Conservation (phyloP, 1,140 invertebrate genomes). For the Diachasma alloeum region DNA sequence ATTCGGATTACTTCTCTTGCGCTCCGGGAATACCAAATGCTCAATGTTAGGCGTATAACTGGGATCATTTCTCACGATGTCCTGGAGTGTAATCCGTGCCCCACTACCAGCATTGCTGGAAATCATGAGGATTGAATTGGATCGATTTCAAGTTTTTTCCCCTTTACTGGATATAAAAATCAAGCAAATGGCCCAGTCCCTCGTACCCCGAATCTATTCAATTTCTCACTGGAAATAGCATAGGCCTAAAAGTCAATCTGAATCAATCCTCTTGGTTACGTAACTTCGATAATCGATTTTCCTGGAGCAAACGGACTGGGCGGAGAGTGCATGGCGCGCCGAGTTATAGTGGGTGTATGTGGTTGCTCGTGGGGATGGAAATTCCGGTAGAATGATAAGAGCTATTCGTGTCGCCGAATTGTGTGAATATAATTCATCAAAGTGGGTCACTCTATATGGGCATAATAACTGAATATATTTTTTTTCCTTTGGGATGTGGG, state of each 20-base stretch:
- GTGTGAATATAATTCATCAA: neutral
- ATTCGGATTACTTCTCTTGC: slow-evolving; percentile 63
- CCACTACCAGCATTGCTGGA: slow-evolving; percentile 50
- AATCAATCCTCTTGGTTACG: neutral
- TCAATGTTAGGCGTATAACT: slow-evolving; percentile 70
- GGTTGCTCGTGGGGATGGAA: neutral
- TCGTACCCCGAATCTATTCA: neutral
- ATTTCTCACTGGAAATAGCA: neutral
- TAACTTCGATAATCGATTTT: neutral
- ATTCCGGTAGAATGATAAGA: neutral
- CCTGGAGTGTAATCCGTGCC: slow-evolving; percentile 54
- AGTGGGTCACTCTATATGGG: neutral
- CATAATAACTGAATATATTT: neutral
- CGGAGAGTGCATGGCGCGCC: neutral
- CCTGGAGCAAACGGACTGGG: neutral
- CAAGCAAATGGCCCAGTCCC: too few species aligned
- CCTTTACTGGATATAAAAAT: too few species aligned
- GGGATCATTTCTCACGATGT: slow-evolving; percentile 61
- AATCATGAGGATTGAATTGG: slow-evolving; percentile 13
- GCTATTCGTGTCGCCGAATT: neutral
- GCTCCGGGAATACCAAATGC: slow-evolving; percentile 67
- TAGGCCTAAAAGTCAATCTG: neutral
- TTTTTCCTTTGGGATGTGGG: neutral
- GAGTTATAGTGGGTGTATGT: neutral
- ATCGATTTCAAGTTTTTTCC: too few species aligned